These are phyloP conservation scores for Pteria penguin DNA, from an alignment of 2,888 invertebrate genomes.

Conservation along the genomic window DNA sequence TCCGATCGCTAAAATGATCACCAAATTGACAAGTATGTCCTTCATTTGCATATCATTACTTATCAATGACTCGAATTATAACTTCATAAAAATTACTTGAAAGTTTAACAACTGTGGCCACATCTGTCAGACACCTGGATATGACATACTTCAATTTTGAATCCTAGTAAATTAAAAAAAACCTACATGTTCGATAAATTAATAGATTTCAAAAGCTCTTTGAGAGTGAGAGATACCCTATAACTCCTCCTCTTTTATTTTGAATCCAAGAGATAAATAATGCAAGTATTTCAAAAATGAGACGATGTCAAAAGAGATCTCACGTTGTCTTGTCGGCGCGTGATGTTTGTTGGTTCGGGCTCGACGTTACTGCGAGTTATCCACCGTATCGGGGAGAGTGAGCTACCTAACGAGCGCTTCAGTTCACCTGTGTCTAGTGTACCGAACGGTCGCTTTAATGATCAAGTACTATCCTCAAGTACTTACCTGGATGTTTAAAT, in stretches of 20 bases:
- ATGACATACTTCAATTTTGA: no score
- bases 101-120: no score
- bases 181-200: no score
- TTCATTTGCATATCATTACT: no score
- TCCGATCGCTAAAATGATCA: no score
- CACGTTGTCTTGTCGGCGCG: constrained; percentile 3
- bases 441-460: neutral
- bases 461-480: neutral
- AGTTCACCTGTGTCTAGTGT: neutral
- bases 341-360: neutral
- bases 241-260: neutral
- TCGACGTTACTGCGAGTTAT: neutral
- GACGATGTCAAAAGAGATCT: constrained; percentile 6
- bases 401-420: neutral
- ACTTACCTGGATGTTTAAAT: neutral
- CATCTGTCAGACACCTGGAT: no score
- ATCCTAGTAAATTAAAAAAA: no score
- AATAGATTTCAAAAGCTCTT: no score
- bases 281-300: constrained; percentile 36
- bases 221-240: no score
- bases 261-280: constrained; percentile 31
- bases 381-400: neutral
- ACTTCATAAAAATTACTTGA: no score
- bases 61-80: no score
- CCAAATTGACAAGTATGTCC: no score